Evolutionary conservation across 1,140 invertebrate species (phyloP).

Genomic region (Drosophila insularis): DNA sequence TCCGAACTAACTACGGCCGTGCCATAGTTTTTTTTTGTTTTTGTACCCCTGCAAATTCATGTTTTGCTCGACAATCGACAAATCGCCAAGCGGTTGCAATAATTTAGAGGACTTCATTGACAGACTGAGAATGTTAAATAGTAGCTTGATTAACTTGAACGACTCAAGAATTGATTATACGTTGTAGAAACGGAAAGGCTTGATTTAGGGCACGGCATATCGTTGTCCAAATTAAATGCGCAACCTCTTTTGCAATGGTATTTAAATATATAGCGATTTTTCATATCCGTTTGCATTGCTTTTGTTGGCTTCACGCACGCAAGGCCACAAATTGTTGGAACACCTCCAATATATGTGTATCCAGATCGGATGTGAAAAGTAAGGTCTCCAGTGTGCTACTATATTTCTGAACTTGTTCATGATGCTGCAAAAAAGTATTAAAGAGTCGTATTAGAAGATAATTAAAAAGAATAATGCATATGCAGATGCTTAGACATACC

Average conservation of each 20-base stretch:
- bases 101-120: too few relatives aligned
- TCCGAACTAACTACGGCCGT: background rate
- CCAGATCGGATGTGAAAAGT: slow-evolving; percentile 97
- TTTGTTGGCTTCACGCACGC: slow-evolving; percentile 56
- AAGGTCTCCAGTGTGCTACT: slow-evolving; percentile 96
- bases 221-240: background rate
- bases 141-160: too few relatives aligned
- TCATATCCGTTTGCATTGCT: background rate
- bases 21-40: background rate
- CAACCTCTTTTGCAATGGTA: slow-evolving; percentile 1
- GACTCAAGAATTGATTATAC: background rate
- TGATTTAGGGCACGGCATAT: background rate
- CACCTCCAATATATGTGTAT: slow-evolving; percentile 97
- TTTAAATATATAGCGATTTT: background rate
- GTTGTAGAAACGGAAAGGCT: background rate
- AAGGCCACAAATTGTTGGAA: slow-evolving; percentile 97
- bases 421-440: slow-evolving; percentile 87
- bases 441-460: slow-evolving; percentile 33
- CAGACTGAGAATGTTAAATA: background rate
- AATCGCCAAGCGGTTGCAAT: too few relatives aligned
- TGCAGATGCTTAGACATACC: slow-evolving; percentile 84
- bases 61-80: background rate
- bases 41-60: slow-evolving; percentile 1
- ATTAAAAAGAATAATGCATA: too few relatives aligned
- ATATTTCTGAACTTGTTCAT: slow-evolving; percentile 99